Evolutionary conservation across 2,888 invertebrate species (phyloP), one percentile per base, ranked within the genome.

Genomic region (Trypoxylon attenuatum): DNA sequence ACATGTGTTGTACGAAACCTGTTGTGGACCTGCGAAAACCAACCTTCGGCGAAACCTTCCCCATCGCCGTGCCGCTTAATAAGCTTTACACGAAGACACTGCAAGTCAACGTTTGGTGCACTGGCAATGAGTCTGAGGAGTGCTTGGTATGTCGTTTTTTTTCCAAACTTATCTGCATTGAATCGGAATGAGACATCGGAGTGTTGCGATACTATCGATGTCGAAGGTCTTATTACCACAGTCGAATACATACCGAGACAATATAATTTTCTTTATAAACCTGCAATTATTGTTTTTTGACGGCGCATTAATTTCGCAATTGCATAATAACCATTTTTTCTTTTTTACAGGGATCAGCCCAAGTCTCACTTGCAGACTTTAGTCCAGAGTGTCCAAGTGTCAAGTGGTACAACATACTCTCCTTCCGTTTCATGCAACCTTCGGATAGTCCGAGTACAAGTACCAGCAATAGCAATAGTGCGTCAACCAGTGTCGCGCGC

Each of bases 351-450:
- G 98, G 98, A 79, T 96, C 96, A 82, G 94, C 96, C 52, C 97
- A 98, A 92, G 96, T 98, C 68, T 97, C 97, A 86, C 89, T 98
- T 81, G 98, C 98, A 45, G 97, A 98, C 88, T 98, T 97, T 87
- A 94, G 94, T 82, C 92, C 95, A 0, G 95, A 95, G 71, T 89
- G 90, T 5, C 92, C 94, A 41, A 93, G 94, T 13, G 91, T 92
- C 21, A 95, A 96, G 87, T 98, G 98, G 98, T 98, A 98, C 90
- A 98, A 98, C 85, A 94, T 98, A 69, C 90, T 98, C 54, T 95
- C 96, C 87, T 92, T 94, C 80, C 92, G 92, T 82, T 92, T 93
- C 83, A 91, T 94, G 89, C 92, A 93, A 80, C 87, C 89, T n/a
- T 83, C 87, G 42, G 80, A 83, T 25, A 86, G 84, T 53, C 86